Base-by-base conservation (phyloP, 2,888 invertebrate species). In the Andrena trimmerana region DNA sequence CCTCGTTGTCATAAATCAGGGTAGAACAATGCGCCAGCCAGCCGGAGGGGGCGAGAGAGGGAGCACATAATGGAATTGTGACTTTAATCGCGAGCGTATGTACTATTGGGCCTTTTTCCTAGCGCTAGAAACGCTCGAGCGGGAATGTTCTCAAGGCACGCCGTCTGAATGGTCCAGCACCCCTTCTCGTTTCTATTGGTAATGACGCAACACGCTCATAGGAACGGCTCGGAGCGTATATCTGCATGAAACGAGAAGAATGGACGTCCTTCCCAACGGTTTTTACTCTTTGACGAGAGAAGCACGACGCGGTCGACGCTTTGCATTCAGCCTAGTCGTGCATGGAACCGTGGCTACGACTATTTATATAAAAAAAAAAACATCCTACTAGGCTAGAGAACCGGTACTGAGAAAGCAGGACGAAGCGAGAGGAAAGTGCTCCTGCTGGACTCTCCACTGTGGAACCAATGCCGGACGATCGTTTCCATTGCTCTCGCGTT, bases 261-360 rank as follows among this genome's bases (percentile, higher is more conserved):
- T 82, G 29, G 70, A 79, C 80, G 81, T 82, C 74, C 81, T 74
- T 57, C 81, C 42, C 81, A 82, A 80, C 80, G 81, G 80, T 79
- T 80, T 79, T 75, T 59, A 52, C 75, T 82, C 82, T 80, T 80
- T 80, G 70, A 80, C 80, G 80, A 78, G 71, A 52, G 65, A 50
- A 31, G n/a, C 60, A 48, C 80, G 36, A 66, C 54, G 66, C 31
- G 76, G 65, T 62, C 54, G 33, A 48, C 74, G 75, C 75, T 75
- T 75, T 82, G 63, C 80, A 63, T 82, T 71, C 81, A 48, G 27
- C 10, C 36, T 31, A 42, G 31, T 48, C 20, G 54, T 24, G 52
- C 8, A 10, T 48, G 60, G 62, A 62, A 62, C 63, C 77, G 72
- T 57, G 27, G 29, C 31, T 48, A 20, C 57, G 75, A 75, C 75